Conservation (phyloP, 2,888 invertebrate species). For the Apocheima hispidaria region DNA sequence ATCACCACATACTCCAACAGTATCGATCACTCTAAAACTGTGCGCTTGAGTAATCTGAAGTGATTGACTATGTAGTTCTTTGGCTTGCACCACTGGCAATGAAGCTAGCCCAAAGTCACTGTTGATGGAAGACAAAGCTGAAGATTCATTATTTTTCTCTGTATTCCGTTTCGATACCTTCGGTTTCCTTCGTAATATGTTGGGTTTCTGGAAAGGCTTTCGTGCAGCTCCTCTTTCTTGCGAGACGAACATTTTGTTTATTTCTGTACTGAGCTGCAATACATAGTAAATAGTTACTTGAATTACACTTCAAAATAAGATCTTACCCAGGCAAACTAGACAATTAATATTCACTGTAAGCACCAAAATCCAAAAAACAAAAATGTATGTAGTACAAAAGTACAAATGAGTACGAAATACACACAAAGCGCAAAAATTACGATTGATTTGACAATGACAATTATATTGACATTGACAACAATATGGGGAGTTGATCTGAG, state of each 20-base stretch:
- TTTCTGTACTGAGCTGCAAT: slow-evolving; percentile 24
- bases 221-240: slow-evolving; percentile 63
- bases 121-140: background rate
- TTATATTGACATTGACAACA: too few relatives aligned
- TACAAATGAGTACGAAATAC: too few relatives aligned
- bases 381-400: too few relatives aligned
- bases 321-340: background rate
- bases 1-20: slow-evolving; percentile 9
- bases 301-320: background rate
- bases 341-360: too few relatives aligned
- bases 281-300: background rate
- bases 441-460: too few relatives aligned
- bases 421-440: too few relatives aligned
- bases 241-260: slow-evolving; percentile 68
- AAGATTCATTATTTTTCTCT: slow-evolving; percentile 48
- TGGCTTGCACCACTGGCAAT: background rate
- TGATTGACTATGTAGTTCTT: slow-evolving; percentile 1
- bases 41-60: slow-evolving; percentile 13
- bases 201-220: slow-evolving; percentile 76
- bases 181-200: slow-evolving; percentile 72
- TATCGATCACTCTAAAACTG: slow-evolving; percentile 2
- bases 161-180: slow-evolving; percentile 48
- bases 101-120: slow-evolving; percentile 2
- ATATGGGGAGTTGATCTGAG: too few relatives aligned
- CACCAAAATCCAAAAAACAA: too few relatives aligned